Evolutionary conservation across 2,888 invertebrate species (phyloP).

Genomic region (Notocelia uddmanniana): DNA sequence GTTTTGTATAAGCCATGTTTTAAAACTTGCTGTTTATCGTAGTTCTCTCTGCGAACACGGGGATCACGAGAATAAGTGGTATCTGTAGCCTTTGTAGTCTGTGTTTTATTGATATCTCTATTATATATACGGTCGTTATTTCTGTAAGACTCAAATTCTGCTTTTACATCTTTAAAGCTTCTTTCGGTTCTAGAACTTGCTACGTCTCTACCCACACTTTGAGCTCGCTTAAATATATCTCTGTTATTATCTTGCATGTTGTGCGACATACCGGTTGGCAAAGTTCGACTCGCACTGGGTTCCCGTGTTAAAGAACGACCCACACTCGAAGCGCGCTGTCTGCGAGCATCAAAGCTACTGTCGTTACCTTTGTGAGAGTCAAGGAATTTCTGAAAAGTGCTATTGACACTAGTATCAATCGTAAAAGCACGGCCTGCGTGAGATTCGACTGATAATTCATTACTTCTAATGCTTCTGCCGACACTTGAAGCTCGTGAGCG

Average conservation of each 20-base stretch:
- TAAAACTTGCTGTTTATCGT: slow-evolving; percentile 45
- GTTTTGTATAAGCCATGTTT: slow-evolving; percentile 26
- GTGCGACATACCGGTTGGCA: background rate
- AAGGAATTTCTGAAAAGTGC: slow-evolving; percentile 69
- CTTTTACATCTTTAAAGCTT: slow-evolving; percentile 73
- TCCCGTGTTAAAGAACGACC: slow-evolving; percentile 62
- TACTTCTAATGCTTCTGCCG: slow-evolving; percentile 50
- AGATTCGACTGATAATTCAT: slow-evolving; percentile 61
- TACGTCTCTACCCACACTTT: slow-evolving; percentile 67
- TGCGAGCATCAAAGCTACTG: slow-evolving; percentile 62
- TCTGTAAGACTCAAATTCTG: slow-evolving; percentile 68
- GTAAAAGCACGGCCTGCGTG: slow-evolving; percentile 66
- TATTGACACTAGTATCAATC: slow-evolving; percentile 74
- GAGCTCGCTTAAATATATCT: slow-evolving; percentile 64
- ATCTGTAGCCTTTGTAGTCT: slow-evolving; percentile 15
- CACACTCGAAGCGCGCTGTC: slow-evolving; percentile 74
- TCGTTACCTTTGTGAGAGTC: slow-evolving; percentile 50
- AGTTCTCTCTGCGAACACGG: slow-evolving; percentile 54
- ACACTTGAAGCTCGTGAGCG: slow-evolving; percentile 55
- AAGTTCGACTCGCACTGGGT: slow-evolving; percentile 38
- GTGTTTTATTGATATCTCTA: slow-evolving; percentile 27
- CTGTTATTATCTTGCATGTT: slow-evolving; percentile 43
- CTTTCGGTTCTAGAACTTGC: slow-evolving; percentile 50
- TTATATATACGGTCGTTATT: slow-evolving; percentile 48
- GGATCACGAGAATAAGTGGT: slow-evolving; percentile 36